Evolutionary conservation across 2,888 invertebrate genomes (phyloP).

Genomic region (Rhodophaea formosa): DNA sequence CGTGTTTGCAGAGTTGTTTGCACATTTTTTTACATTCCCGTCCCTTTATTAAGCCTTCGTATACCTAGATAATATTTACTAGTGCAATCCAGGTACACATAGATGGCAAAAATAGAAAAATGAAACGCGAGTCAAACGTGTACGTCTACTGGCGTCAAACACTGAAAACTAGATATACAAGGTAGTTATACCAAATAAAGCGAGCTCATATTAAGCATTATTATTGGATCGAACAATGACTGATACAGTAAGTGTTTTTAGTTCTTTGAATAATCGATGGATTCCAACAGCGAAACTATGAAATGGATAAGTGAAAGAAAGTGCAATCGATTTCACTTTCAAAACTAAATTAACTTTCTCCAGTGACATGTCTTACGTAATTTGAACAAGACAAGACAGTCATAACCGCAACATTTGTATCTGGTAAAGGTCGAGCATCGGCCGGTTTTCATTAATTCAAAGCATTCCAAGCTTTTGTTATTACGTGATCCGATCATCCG

Average conservation of each 20-base stretch:
- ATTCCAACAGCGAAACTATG: slow-evolving; percentile 58
- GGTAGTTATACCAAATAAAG: background rate
- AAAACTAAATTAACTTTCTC: slow-evolving; percentile 82
- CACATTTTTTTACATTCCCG: slow-evolving; percentile 80
- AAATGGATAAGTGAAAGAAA: slow-evolving; percentile 78
- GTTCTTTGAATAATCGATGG: slow-evolving; percentile 46
- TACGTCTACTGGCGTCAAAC: background rate
- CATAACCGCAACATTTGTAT: slow-evolving; percentile 70
- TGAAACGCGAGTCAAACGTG: too few species aligned
- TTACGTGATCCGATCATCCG: slow-evolving; percentile 25
- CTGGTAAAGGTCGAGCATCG: slow-evolving; percentile 64
- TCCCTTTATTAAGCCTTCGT: slow-evolving; percentile 70
- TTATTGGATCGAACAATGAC: slow-evolving; percentile 19
- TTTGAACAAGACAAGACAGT: slow-evolving; percentile 70
- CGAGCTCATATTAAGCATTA: background rate
- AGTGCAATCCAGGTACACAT: slow-evolving; percentile 15
- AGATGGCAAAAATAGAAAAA: background rate
- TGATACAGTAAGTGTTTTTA: slow-evolving; percentile 22
- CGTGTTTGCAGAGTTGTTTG: slow-evolving; percentile 80
- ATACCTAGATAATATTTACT: slow-evolving; percentile 27
- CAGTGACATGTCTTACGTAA: slow-evolving; percentile 79
- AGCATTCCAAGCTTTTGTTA: slow-evolving; percentile 34
- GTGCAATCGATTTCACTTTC: slow-evolving; percentile 81
- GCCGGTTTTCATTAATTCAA: slow-evolving; percentile 42
- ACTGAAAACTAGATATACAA: background rate